These are phyloP conservation scores for Atrina japonica DNA, from an alignment of 2,888 invertebrate genomes.

Conservation along the genomic window DNA sequence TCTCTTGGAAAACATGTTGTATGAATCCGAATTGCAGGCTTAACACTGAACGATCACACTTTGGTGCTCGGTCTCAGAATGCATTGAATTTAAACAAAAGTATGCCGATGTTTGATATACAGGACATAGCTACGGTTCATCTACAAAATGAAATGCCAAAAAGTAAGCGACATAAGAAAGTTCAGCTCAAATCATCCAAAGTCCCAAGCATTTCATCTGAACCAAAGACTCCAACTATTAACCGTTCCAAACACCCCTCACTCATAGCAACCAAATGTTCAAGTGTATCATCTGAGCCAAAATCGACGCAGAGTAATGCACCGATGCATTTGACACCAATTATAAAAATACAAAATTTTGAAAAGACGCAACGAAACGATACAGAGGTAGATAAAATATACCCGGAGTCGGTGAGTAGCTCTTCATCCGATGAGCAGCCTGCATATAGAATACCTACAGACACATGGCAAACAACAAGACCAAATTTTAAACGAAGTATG, in stretches of 20 bases:
- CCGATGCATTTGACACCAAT: constrained; percentile 40
- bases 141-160: constrained; percentile 3
- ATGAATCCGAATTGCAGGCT: constrained; percentile 36
- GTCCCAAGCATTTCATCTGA: constrained; percentile 29
- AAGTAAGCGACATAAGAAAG: background rate
- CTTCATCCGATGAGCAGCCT: constrained; percentile 43
- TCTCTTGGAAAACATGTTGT: constrained; percentile 22
- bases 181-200: constrained; percentile 4
- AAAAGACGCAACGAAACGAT: constrained; percentile 23
- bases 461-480: constrained; percentile 27
- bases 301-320: constrained; percentile 5
- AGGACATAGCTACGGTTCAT: constrained; percentile 3
- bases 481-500: constrained; percentile 10
- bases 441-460: constrained; percentile 31
- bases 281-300: constrained; percentile 36
- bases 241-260: background rate
- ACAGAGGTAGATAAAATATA: background rate
- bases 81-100: constrained; percentile 39
- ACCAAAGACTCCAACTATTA: constrained; percentile 9
- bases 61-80: constrained; percentile 35
- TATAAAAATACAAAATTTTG: constrained; percentile 45
- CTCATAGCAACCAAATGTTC: constrained; percentile 26
- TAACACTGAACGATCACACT: background rate
- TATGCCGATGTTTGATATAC: constrained; percentile 38
- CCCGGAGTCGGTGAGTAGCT: constrained; percentile 34